Conservation (phyloP, 92 coral and sea anemone species). For the Muricea muricata region DNA sequence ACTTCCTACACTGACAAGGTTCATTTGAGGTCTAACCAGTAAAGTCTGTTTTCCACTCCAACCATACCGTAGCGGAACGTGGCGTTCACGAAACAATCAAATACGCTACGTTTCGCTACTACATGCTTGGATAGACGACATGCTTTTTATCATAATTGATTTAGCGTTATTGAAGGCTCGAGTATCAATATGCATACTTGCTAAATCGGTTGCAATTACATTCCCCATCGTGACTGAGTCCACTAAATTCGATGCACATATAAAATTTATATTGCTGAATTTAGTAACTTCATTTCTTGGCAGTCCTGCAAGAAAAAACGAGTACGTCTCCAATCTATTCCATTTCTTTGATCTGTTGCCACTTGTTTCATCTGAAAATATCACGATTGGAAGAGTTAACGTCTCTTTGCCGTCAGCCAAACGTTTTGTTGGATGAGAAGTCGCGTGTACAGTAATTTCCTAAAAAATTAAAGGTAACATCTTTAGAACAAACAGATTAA, state of each 20-base stretch:
- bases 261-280: slow-evolving; percentile 31
- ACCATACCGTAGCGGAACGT: no score
- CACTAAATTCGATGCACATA: slow-evolving; percentile 25
- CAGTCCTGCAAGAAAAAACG: slow-evolving; percentile 28
- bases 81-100: no score
- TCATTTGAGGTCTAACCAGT: no score
- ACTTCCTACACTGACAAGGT: no score
- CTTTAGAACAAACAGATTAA: neutral
- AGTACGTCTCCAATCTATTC: slow-evolving; percentile 29
- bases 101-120: no score
- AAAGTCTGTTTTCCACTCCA: no score
- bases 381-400: slow-evolving; percentile 13
- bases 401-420: slow-evolving; percentile 19
- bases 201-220: slow-evolving; percentile 22
- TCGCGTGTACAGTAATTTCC: neutral
- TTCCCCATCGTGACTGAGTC: slow-evolving; percentile 24
- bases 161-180: neutral
- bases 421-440: slow-evolving; percentile 20
- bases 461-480: neutral
- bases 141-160: no score
- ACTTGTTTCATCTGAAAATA: slow-evolving; percentile 24
- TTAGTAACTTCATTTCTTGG: slow-evolving; percentile 22
- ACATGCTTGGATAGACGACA: no score
- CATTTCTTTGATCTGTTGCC: slow-evolving; percentile 29
- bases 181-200: slow-evolving; percentile 14